Base-by-base conservation (phyloP, 2,888 invertebrate species). In the Chrysomela aeneicollis region DNA sequence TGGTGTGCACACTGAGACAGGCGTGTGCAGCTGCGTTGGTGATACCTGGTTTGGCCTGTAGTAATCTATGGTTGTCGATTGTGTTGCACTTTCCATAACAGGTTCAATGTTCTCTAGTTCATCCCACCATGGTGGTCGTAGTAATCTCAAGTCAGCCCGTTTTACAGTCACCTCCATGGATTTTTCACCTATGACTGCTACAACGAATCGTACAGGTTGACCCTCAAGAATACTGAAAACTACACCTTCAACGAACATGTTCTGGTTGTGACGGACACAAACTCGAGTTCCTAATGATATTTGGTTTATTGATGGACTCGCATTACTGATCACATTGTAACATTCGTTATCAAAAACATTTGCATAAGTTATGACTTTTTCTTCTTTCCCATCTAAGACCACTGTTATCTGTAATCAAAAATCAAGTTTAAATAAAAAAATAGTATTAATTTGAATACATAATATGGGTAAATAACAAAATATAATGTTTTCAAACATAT, bases 51-150 rank as follows among this genome's bases (percentile, higher is more conserved):
- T 72, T 12, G 61, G 59, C 35, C 73, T 70, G 68, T 69, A 74
- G 68, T 75, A 77, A 50, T 76, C 77, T 18, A 70, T 64, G 57
- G 68, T 53, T 67, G 73, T 61, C 64, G 68, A 68, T 49, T 64
- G 60, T 51, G 65, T 61, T 21, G 64, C 46, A 64, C 62, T 67
- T 46, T 73, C 70, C 22, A 68, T 63, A 15, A 61, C 59, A 42
- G 74, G 73, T 59, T 78, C 78, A 18, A 80, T 69, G 75, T 92
- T 92, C 76, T 92, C 94, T 64, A 98, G 82, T 83, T 98, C 98
- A 77, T 98, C 98, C 84, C 92, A 94, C 98, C 98, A 98, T 0
- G 98, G 98, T 15, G 97, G 96, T 78, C 92, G 89, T 71, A 97
- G 85, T 22, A 98, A 87, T 21, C 98, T 88, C 65, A 98, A 85